phyloP scores from a whole-genome alignment of 2,888 invertebrate genomes.

The Entomobrya proxima region DNA sequence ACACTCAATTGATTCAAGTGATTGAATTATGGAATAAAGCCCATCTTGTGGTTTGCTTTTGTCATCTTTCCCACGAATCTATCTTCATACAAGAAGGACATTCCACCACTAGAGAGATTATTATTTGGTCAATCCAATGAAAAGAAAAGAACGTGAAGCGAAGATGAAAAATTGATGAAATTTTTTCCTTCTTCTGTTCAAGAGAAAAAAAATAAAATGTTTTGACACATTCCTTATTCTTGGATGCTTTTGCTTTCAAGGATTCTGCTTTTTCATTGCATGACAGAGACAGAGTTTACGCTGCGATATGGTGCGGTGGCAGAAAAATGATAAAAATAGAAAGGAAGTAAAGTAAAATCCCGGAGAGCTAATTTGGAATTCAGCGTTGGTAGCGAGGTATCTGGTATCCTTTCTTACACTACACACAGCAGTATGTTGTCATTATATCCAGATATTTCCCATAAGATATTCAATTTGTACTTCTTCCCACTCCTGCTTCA shows the following conservation, averaged over 20 bases:
- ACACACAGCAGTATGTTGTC: too few species aligned
- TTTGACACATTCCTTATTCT: conserved; percentile 43
- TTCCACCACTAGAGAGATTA: background rate
- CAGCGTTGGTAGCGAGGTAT: background rate
- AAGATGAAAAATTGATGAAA: conserved; percentile 51
- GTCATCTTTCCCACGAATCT: background rate
- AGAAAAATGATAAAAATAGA: conserved; percentile 22
- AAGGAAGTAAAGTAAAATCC: background rate
- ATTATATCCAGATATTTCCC: background rate
- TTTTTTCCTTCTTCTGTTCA: background rate
- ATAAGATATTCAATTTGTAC: conserved; percentile 32
- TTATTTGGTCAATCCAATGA: conserved; percentile 45
- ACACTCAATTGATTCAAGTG: conserved; percentile 62
- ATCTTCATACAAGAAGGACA: background rate
- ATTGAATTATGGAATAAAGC: conserved; percentile 55
- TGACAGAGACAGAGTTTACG: too few species aligned
- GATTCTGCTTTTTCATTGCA: background rate
- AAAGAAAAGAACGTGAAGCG: conserved; percentile 2
- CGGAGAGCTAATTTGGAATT: conserved; percentile 35
- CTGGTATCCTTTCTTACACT: too few species aligned
- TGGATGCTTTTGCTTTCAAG: background rate
- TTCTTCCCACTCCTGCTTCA: background rate
- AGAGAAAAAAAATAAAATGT: conserved; percentile 16
- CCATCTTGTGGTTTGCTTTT: background rate
- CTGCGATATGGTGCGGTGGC: too few species aligned